These are phyloP conservation scores for Thaumatotibia leucotreta DNA, from an alignment of 1,140 invertebrate genomes.

Conservation along the genomic window DNA sequence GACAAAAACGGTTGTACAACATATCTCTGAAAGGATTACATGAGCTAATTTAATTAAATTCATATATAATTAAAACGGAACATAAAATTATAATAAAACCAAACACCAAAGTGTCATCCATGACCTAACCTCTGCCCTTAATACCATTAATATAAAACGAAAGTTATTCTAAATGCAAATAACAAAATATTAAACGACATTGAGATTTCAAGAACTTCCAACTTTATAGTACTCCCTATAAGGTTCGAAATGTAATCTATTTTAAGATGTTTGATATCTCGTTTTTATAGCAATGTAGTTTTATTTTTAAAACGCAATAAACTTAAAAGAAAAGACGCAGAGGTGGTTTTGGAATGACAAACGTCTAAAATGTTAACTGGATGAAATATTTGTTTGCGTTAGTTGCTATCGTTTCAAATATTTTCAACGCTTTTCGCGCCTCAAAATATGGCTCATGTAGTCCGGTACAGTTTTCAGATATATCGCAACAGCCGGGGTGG, in stretches of 20 bases:
- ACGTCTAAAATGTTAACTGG: neutral
- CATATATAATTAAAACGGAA: conserved; percentile 6
- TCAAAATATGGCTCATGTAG: too few relatives aligned
- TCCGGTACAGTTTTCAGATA: too few relatives aligned
- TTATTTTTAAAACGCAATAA: neutral
- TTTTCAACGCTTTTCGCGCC: too few relatives aligned
- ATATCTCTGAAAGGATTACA: neutral
- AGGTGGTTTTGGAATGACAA: neutral
- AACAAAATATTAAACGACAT: neutral
- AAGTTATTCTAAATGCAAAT: neutral
- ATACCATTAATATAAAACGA: conserved; percentile 5
- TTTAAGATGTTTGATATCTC: neutral
- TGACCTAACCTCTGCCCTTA: neutral
- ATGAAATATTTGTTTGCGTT: neutral
- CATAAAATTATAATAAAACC: conserved; percentile 7
- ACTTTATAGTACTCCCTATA: neutral
- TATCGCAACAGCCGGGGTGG: too few relatives aligned
- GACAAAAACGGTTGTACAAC: neutral
- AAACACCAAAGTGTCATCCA: conserved; percentile 1
- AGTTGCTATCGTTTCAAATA: neutral
- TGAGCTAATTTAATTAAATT: conserved; percentile 6
- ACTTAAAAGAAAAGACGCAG: neutral
- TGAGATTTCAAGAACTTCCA: neutral
- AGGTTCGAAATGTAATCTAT: neutral
- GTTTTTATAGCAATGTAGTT: neutral